phyloP scores from a whole-genome alignment of 2,113 vertebrate genomes.

The Mormyrus lacerda region DNA sequence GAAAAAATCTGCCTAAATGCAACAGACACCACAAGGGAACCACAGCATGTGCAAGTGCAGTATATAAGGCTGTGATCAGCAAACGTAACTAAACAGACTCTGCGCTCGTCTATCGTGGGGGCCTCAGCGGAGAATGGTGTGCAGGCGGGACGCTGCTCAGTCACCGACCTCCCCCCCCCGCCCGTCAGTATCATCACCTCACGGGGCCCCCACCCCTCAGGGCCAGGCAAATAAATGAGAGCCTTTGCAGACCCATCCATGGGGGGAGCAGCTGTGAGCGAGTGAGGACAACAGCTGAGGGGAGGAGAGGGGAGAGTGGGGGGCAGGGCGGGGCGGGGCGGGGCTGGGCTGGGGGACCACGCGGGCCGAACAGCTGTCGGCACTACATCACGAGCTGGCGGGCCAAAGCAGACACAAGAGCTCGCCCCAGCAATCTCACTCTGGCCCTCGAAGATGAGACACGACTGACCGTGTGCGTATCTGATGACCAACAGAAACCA shows the following conservation, averaged over 20 bases:
- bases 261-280: slow-evolving; percentile 63
- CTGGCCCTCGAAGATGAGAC: neutral
- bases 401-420: slow-evolving; percentile 17
- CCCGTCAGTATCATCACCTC: slow-evolving; percentile 53
- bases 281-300: slow-evolving; percentile 59
- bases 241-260: slow-evolving; percentile 59
- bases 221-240: slow-evolving; percentile 61
- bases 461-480: neutral
- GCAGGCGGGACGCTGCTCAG: neutral
- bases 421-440: neutral
- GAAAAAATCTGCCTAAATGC: neutral
- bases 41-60: neutral
- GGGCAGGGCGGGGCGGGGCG: slow-evolving; percentile 38
- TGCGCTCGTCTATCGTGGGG: neutral
- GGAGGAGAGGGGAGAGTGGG: slow-evolving; percentile 44
- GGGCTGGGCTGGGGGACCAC: slow-evolving; percentile 46
- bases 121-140: neutral
- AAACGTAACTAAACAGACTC: neutral
- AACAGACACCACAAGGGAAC: neutral
- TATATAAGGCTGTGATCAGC: neutral
- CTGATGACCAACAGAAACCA: neutral
- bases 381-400: slow-evolving; percentile 46
- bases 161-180: neutral
- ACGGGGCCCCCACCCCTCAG: slow-evolving; percentile 51
- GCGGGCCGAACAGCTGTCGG: slow-evolving; percentile 46